Base-by-base conservation (phyloP, 1,140 invertebrate genomes). In the Latrodectus geometricus region DNA sequence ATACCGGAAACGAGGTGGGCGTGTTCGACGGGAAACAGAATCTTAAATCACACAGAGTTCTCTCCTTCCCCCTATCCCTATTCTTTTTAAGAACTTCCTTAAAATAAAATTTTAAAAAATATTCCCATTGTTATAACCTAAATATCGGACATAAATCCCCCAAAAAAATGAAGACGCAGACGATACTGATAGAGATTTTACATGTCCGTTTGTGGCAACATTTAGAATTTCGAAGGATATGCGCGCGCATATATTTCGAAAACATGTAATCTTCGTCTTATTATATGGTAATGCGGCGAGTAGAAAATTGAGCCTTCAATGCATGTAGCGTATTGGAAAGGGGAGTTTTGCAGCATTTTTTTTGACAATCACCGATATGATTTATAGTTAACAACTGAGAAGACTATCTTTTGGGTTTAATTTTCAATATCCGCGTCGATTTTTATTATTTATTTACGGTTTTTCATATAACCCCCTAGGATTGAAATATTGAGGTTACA, bases 241-340 rank as follows among this genome's bases (percentile, higher is more conserved):
- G 52, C 35, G 35, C 35, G 35, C 35, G 35, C 35, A 35, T 35
- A 35, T 35, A 35, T 35, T 35, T 35, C 35, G 35, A 35, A 21
- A 81, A 50, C 79, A 72, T 81, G 68, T 81, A 81, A 81, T 81
- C 79, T 81, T 69, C 50, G 79, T 81, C 79, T 81, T 81, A 81
- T 81, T 81, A 81, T 81, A 81, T 81, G 79, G 68, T 81, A 81
- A 81, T 81, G 79, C 68, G 49, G 11, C 35, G 14, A 15, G 11
- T 65, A 35, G 20, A 8, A 54, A 20, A 81, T 81, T 70, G 79
- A 81, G 79, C 79, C 79, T 61, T 61, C 54, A 61, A 61, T 11
- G 8, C 35, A 61, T 81, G 17, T 35, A 23, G 12, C 20, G 69
- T 49, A 54, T 78, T 23, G 74, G 17, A 56, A 77, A 50, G 54